phyloP scores from a whole-genome alignment of 2,113 vertebrate genomes.

The Bucco capensis region DNA sequence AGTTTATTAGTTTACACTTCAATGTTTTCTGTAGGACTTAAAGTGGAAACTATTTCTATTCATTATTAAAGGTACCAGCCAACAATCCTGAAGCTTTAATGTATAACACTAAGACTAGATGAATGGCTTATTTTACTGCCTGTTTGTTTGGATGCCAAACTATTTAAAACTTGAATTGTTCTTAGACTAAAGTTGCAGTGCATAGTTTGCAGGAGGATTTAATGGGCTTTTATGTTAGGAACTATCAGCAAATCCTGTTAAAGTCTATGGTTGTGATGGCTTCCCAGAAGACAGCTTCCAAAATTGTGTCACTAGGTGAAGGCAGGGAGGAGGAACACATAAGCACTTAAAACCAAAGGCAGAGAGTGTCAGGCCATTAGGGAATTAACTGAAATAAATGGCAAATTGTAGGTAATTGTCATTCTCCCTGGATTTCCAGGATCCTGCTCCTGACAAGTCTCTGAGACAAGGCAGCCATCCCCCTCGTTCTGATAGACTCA shows the following conservation, averaged over 20 bases:
- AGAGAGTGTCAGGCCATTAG: not conserved
- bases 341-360: not conserved
- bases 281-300: not conserved
- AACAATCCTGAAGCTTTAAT: not conserved
- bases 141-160: not conserved
- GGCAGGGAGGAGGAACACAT: not conserved
- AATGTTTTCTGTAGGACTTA: not conserved
- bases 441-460: not conserved
- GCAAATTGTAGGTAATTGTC: not conserved
- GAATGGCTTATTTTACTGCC: not conserved
- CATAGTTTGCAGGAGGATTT: not conserved
- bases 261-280: not conserved
- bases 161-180: not conserved
- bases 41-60: not conserved
- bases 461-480: not conserved
- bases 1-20: not conserved
- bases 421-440: not conserved
- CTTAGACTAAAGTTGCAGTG: not conserved
- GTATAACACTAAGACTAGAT: not conserved
- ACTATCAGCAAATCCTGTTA: not conserved
- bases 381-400: not conserved
- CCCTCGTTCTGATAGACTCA: not conserved
- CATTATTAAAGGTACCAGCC: not conserved
- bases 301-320: not conserved
- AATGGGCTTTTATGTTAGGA: not conserved